Base-by-base conservation (phyloP, 35 echinoderm and acorn worm species). In the Eucidaris tribuloides region DNA sequence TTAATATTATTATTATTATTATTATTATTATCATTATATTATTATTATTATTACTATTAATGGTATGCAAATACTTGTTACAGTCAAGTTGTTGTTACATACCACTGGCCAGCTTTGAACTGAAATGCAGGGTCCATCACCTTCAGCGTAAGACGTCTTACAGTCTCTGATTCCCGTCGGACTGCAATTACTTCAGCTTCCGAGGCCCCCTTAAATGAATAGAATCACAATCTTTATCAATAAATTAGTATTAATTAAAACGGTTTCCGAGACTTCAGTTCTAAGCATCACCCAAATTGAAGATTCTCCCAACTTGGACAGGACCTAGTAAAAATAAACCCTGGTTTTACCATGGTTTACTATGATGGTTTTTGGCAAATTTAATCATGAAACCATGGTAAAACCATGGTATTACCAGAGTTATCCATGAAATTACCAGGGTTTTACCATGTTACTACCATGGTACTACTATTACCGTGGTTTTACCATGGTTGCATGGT, bases 31-130 rank as follows among this genome's bases (percentile, higher is more conserved):
- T n/a, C n/a, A n/a, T n/a, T n/a, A n/a, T n/a, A n/a, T n/a, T n/a
- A n/a, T n/a, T n/a, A n/a, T n/a, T n/a, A n/a, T n/a, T n/a, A n/a
- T n/a, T n/a, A n/a, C n/a, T n/a, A n/a, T n/a, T n/a, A n/a, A n/a
- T n/a, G n/a, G n/a, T n/a, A n/a, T n/a, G n/a, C n/a, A n/a, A n/a
- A n/a, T n/a, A n/a, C n/a, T n/a, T n/a, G n/a, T n/a, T n/a, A n/a
- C n/a, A n/a, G n/a, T n/a, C n/a, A n/a, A n/a, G n/a, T n/a, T n/a
- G n/a, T n/a, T n/a, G n/a, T 45, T 6, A 50, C 81, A 79, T 87
- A 97, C 94, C 94, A 97, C 63, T 97, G 94, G 19, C 94, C 94
- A 44, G 94, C 94, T 84, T 97, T 97, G 78, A 97, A 97, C 2
- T 41, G 42, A 37, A 97, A 86, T 17, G 79, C 3, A 22, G 78